Base-by-base conservation (phyloP, 2,797 vertebrate species). In the Diplodus puntazzo region DNA sequence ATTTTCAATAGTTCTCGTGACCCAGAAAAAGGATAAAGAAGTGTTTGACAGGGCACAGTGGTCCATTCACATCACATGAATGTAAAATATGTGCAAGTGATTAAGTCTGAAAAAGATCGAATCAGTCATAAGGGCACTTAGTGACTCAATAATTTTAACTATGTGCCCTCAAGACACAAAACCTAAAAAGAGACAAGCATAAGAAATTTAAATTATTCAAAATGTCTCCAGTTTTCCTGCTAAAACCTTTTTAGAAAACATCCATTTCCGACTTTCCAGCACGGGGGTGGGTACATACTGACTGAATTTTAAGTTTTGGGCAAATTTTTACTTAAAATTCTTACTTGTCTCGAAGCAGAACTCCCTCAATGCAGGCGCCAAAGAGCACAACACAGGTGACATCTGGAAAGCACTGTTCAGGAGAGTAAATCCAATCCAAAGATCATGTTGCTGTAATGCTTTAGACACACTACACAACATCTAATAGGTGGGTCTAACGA, bases 261-360 rank as follows among this genome's bases (percentile, higher is more conserved):
- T 34, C 30, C 30, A 34, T 34, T 34, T 34, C 30, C 6, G 30
- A 34, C 30, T 34, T 6, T 7, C 30, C 30, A 34, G 30, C 30
- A 34, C 7, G 30, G 30, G 30, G 30, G 34, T 9, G 8, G 34
- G 7, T 34, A 34, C 7, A 34, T 34, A 34, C 34, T 8, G 34
- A 34, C 7, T 34, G 34, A 34, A 34, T 34, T 34, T 34, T 34
- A 8, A 34, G 34, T 34, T 34, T 34, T 34, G 34, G 34, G 8
- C 1, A 2, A 9, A 45, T 45, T 45, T 45, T 45, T 14, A 14
- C 12, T 50, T 71, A 61, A 8, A 77, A 50, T 2, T 73, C 97
- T 88, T 94, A 99, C 98, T 99, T 99, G 92, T 99, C 98, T 93
- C 98, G 95, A 58, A 99, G 90, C 80, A 99, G 89, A 81, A 97